Percentiles rank a stretch among this genome's conserved stretches.
phyloP scores from a whole-genome alignment of 1,140 invertebrate species.

The Tetranychus cinnabarinus region DNA sequence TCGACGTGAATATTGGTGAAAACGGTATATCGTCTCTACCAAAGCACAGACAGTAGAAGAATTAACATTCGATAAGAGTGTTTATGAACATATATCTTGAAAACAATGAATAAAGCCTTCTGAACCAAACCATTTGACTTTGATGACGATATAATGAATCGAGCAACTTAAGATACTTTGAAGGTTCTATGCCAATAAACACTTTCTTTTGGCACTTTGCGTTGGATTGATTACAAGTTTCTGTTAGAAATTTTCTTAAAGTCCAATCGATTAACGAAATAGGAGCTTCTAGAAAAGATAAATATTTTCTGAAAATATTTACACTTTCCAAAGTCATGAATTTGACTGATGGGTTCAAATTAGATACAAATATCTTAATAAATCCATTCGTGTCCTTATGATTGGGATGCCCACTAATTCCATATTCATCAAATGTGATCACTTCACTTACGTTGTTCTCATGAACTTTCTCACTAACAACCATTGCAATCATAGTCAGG shows the following conservation, averaged over 20 bases:
- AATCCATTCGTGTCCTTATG: slow-evolving; percentile 60
- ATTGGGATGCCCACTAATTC: slow-evolving; percentile 57
- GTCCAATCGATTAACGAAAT: slow-evolving; percentile 4
- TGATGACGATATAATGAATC: slow-evolving; percentile 57
- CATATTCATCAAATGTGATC: slow-evolving; percentile 72
- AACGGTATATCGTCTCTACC: too few relatives aligned
- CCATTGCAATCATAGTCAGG: neutral
- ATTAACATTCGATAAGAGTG: neutral
- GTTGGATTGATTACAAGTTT: neutral
- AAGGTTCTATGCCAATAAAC: neutral
- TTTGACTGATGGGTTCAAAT: neutral
- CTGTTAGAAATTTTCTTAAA: neutral
- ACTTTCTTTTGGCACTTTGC: neutral
- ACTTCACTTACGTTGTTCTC: slow-evolving; percentile 18
- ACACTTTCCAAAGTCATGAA: slow-evolving; percentile 58
- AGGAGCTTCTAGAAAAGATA: slow-evolving; percentile 51
- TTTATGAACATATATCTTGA: slow-evolving; percentile 77
- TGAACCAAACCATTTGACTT: slow-evolving; percentile 79
- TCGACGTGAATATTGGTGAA: too few relatives aligned
- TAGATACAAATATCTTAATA: slow-evolving; percentile 24
- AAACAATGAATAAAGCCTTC: slow-evolving; percentile 63
- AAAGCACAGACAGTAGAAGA: too few relatives aligned
- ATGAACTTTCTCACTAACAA: neutral
- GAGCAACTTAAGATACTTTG: neutral
- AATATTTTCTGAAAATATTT: slow-evolving; percentile 64